Evolutionary conservation across 2,797 vertebrate genomes (phyloP), one percentile per base, ranked within the genome.

Genomic region (Sciurus carolinensis): DNA sequence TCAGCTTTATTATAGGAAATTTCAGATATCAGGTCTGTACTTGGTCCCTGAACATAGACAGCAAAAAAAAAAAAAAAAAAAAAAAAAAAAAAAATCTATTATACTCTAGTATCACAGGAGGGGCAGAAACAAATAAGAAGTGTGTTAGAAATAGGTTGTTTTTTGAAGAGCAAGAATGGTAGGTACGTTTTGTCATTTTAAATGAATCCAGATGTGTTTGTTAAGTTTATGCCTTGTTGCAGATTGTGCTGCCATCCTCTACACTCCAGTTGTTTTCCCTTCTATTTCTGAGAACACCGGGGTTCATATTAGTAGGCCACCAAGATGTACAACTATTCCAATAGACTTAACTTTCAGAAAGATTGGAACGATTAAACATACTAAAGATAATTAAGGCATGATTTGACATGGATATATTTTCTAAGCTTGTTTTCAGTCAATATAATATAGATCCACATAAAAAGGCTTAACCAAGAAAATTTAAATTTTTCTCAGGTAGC

Each of bases 21-120:
- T 84, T 94, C 72, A 96, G 42, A n/a, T 85, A 42, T 90, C 89
- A 82, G 39, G 47, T 82, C 39, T 66, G 26, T 66, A 15, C 28
- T 72, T 73, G 24, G 33, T 81, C 47, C 4, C 64, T 64, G 44
- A 54, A 54, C 8, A 17, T 17, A 9, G 24, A 69, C 11, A 77
- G 57, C 44, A 83, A 90, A 47, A 39, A 39, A 39, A 39, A 39
- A 39, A 39, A 39, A 39, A 39, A n/a, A n/a, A n/a, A n/a, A n/a
- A n/a, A 39, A 39, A 39, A 39, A 39, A 39, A 39, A 39, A 39
- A 39, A 89, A 82, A 54, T 52, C 47, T 93, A 66, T 30, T 42
- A 80, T 28, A 75, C 82, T 69, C n/a, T 76, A 73, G 13, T 87
- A 36, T 42, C n/a, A 67, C 1, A 44, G 83, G 59, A 44, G 2